Conservation (phyloP, 92 coral and sea anemone species). For the Actinernus sp. region DNA sequence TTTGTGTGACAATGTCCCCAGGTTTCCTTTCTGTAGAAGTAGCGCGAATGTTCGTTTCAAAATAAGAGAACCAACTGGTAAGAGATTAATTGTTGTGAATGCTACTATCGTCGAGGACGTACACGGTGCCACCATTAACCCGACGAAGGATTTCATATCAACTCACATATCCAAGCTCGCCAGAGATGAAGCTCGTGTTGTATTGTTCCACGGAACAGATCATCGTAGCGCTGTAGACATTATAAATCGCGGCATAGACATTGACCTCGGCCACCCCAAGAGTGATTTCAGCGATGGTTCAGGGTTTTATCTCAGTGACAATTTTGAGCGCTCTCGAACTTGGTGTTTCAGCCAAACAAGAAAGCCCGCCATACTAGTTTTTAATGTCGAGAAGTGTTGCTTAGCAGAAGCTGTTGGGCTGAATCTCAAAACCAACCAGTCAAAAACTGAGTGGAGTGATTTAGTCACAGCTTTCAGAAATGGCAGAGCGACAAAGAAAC, state of each 20-base stretch:
- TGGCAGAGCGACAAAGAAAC: not conserved
- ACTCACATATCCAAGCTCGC: no score
- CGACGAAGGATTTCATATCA: no score
- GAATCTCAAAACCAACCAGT: not conserved
- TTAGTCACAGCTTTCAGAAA: not conserved
- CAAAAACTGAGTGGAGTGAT: not conserved
- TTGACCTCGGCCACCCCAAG: not conserved
- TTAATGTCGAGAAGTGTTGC: not conserved
- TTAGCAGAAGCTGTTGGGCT: not conserved
- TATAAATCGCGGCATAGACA: constrained; percentile 9
- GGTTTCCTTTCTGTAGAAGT: no score
- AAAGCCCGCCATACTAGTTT: not conserved
- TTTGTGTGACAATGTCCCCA: no score
- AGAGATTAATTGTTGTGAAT: no score
- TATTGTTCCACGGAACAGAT: constrained; percentile 18
- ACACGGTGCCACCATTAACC: no score
- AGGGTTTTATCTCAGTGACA: constrained; percentile 10
- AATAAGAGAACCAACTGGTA: no score
- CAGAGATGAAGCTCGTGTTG: no score
- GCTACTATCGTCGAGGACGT: no score
- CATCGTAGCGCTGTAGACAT: constrained; percentile 4
- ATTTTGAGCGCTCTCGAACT: not conserved
- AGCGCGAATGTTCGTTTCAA: no score
- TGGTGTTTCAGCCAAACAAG: constrained; percentile 1
- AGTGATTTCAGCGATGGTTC: constrained; percentile 17